Evolutionary conservation across 2,888 invertebrate genomes (phyloP).

Genomic region (Orthosia incerta): DNA sequence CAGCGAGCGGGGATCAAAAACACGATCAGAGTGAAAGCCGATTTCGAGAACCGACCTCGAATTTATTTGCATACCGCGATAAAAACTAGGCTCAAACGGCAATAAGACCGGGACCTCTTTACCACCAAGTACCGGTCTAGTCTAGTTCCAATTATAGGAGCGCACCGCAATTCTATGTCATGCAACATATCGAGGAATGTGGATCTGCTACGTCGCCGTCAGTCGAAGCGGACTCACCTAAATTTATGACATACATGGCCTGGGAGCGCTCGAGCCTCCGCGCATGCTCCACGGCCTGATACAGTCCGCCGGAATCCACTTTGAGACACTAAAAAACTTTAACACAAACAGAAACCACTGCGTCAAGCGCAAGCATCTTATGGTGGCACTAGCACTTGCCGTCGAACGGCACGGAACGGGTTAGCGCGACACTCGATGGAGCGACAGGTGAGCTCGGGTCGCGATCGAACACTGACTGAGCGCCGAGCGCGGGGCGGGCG

Average conservation of each 20-base stretch:
- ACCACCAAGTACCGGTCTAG: constrained; percentile 82
- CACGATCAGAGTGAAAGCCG: constrained; percentile 77
- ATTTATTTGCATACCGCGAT: constrained; percentile 73
- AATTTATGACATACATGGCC: constrained; percentile 91
- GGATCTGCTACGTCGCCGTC: constrained; percentile 75
- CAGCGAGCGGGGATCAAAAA: constrained; percentile 33
- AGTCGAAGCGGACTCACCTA: constrained; percentile 88
- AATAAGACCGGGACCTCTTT: constrained; percentile 69
- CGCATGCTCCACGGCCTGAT: constrained; percentile 90
- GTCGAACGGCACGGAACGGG: constrained; percentile 76
- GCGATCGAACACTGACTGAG: constrained; percentile 83
- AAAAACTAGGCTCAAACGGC: constrained; percentile 75
- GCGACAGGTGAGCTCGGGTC: constrained; percentile 81
- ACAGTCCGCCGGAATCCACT: constrained; percentile 90
- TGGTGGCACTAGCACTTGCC: constrained; percentile 82
- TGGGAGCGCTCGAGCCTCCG: constrained; percentile 90
- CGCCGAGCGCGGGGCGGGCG: constrained; percentile 43
- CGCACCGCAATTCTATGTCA: constrained; percentile 72
- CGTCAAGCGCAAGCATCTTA: constrained; percentile 87
- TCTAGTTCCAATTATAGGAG: constrained; percentile 85
- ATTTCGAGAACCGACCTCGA: constrained; percentile 74
- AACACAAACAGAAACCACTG: constrained; percentile 87
- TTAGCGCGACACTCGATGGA: constrained; percentile 73
- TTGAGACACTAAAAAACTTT: constrained; percentile 83
- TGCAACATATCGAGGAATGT: constrained; percentile 78